These are phyloP conservation scores for Tenthredo mesomela DNA, from an alignment of 2,888 invertebrate species.

Conservation along the genomic window DNA sequence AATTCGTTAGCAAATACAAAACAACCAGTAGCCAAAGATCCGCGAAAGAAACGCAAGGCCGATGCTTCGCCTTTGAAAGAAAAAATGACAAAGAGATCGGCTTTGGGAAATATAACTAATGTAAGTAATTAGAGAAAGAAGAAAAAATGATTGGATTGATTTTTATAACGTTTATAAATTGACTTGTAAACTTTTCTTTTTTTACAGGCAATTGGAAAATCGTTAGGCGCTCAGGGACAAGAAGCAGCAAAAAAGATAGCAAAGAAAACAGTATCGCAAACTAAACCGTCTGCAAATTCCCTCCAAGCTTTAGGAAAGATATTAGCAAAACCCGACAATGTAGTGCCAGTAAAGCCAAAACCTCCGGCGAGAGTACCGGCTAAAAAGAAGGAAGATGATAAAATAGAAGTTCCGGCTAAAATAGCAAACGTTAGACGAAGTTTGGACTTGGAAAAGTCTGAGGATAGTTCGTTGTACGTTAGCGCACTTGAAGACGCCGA, in stretches of 20 bases:
- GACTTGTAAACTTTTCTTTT: slow-evolving; percentile 13
- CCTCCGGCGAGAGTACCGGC: slow-evolving; percentile 61
- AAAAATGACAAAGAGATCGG: slow-evolving; percentile 88
- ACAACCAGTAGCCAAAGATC: slow-evolving; percentile 79
- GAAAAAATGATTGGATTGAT: no score
- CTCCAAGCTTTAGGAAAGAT: slow-evolving; percentile 65
- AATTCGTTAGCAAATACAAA: slow-evolving; percentile 74
- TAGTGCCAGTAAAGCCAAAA: slow-evolving; percentile 63
- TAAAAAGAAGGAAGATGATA: slow-evolving; percentile 66
- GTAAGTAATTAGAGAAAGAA: slow-evolving; percentile 74
- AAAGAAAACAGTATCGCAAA: slow-evolving; percentile 55
- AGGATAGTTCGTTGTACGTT: slow-evolving; percentile 86
- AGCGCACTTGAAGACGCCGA: slow-evolving; percentile 87
- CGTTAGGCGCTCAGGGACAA: slow-evolving; percentile 68
- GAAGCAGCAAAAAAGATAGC: slow-evolving; percentile 69
- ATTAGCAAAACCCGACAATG: slow-evolving; percentile 62
- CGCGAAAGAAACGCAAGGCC: slow-evolving; percentile 88
- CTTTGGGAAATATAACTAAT: slow-evolving; percentile 93
- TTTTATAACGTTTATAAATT: slow-evolving; percentile 18
- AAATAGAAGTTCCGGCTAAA: slow-evolving; percentile 63
- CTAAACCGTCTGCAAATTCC: slow-evolving; percentile 61
- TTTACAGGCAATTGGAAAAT: slow-evolving; percentile 72
- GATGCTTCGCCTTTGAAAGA: slow-evolving; percentile 89
- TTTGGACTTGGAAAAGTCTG: slow-evolving; percentile 84
- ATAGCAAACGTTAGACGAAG: slow-evolving; percentile 68